phyloP scores from a whole-genome alignment of 2,113 vertebrate genomes.

The Felis chaus region DNA sequence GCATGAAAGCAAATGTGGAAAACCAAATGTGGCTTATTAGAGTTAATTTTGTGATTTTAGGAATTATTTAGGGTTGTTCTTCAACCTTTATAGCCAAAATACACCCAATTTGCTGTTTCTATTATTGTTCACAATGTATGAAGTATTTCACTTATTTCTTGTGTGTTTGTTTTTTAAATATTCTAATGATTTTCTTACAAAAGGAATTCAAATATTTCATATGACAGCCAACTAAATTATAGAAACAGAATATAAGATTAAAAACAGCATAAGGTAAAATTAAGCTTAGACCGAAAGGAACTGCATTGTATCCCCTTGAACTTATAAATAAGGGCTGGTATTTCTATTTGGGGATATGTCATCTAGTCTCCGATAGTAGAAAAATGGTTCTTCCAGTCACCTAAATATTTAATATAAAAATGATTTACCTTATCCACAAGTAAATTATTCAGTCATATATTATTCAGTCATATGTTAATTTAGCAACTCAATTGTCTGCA shows the following conservation, averaged over 20 bases:
- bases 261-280: background rate
- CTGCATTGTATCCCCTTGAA: background rate
- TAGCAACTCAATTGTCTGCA: background rate
- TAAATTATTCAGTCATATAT: background rate
- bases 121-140: background rate
- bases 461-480: background rate
- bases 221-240: background rate
- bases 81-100: background rate
- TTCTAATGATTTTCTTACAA: background rate
- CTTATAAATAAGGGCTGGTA: background rate
- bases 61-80: background rate
- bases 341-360: background rate
- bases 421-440: background rate
- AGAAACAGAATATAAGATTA: background rate
- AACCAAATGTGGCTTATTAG: background rate
- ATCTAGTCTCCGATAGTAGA: background rate
- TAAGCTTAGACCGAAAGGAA: background rate
- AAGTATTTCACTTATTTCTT: background rate
- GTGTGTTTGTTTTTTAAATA: background rate
- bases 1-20: background rate
- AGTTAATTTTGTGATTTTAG: background rate
- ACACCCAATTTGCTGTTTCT: background rate
- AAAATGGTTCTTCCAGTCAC: background rate
- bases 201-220: background rate
- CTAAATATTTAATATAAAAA: conserved; percentile 8